Conservation (phyloP, 2,888 invertebrate species). For the Anthophora plumipes region DNA sequence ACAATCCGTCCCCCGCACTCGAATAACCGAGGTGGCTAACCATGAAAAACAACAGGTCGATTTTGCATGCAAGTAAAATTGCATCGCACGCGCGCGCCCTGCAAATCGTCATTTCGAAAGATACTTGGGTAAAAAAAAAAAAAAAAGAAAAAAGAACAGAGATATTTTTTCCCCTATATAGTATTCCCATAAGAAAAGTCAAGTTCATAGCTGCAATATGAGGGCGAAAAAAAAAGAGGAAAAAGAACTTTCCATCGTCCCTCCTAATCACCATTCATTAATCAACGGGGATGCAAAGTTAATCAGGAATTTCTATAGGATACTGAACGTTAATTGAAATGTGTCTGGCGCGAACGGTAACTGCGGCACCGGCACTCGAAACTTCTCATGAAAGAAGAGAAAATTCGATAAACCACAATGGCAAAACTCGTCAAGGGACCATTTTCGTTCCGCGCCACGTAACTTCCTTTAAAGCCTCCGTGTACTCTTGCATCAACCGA, state of each 20-base stretch:
- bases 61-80: background rate
- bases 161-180: too few relatives aligned
- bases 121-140: background rate
- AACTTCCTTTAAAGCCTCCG: constrained; percentile 57
- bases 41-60: background rate
- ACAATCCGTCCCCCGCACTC: background rate
- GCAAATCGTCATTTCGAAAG: background rate
- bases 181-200: background rate
- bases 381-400: constrained; percentile 44
- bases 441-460: constrained; percentile 60
- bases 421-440: constrained; percentile 60
- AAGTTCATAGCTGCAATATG: constrained; percentile 1
- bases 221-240: too few relatives aligned
- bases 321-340: constrained; percentile 54
- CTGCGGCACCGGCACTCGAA: constrained; percentile 37
- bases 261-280: constrained; percentile 12
- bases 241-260: too few relatives aligned
- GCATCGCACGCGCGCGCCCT: too few relatives aligned
- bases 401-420: constrained; percentile 67
- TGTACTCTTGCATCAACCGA: constrained; percentile 43
- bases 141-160: background rate
- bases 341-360: constrained; percentile 35
- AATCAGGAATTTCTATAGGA: constrained; percentile 32
- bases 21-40: background rate
- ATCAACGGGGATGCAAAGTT: constrained; percentile 30